These are phyloP conservation scores for Dolichopus griseipennis DNA, from an alignment of 2,888 invertebrate genomes.

Conservation along the genomic window DNA sequence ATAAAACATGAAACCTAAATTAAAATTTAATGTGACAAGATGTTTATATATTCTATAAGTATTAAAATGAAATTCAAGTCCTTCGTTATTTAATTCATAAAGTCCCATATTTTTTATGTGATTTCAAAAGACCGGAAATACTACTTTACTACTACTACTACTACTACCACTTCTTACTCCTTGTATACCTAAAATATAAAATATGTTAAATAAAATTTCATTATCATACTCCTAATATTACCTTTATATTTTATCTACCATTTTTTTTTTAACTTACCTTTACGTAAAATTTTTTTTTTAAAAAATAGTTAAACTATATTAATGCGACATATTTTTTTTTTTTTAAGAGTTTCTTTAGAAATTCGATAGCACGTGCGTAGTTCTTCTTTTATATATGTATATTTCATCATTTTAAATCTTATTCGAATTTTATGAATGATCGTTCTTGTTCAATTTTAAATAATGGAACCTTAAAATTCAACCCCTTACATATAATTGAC, in stretches of 20 bases:
- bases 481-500: background rate
- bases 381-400: background rate
- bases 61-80: too few relatives aligned
- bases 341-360: background rate
- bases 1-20: too few relatives aligned
- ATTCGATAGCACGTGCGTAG: background rate
- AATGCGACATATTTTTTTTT: background rate
- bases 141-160: background rate
- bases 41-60: too few relatives aligned
- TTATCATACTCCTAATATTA: too few relatives aligned
- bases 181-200: background rate
- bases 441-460: background rate
- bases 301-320: background rate
- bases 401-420: too few relatives aligned
- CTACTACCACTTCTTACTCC: background rate
- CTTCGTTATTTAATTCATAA: too few relatives aligned
- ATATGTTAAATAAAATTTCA: too few relatives aligned
- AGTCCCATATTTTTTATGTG: background rate
- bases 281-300: background rate
- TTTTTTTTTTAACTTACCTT: background rate
- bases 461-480: background rate
- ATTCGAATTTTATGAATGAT: too few relatives aligned
- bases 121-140: background rate
- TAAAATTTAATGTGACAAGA: too few relatives aligned
- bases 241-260: background rate